These are phyloP conservation scores for Anhinga anhinga DNA, from an alignment of 2,113 vertebrate genomes.

Conservation along the genomic window DNA sequence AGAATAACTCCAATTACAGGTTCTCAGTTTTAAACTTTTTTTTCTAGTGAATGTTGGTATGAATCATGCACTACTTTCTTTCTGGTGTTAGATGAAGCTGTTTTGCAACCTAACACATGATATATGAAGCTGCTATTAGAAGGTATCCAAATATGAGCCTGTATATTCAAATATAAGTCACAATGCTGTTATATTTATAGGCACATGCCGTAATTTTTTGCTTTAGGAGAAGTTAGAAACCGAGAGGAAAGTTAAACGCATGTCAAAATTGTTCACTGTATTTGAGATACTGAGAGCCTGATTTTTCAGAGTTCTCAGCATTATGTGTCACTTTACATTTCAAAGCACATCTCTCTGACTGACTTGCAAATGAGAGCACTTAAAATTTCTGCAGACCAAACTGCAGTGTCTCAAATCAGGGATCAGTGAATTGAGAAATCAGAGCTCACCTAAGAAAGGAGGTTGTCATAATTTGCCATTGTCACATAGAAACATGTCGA, in stretches of 20 bases:
- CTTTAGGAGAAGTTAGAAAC: not conserved
- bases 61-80: not conserved
- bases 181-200: not conserved
- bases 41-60: not conserved
- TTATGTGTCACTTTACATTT: not conserved
- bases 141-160: not conserved
- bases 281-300: not conserved
- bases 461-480: not conserved
- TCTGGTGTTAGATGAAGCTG: not conserved
- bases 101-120: not conserved
- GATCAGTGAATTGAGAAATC: not conserved
- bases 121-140: not conserved
- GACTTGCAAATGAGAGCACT: not conserved
- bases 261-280: not conserved
- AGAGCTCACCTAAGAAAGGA: not conserved
- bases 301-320: not conserved
- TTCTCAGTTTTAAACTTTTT: not conserved
- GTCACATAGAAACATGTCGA: not conserved
- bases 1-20: not conserved
- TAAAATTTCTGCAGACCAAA: not conserved
- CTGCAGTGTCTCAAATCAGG: not conserved
- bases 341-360: not conserved
- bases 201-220: not conserved
- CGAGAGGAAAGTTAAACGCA: not conserved
- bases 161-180: not conserved